Conservation (phyloP, 2,888 invertebrate genomes). For the Drosophila antonietae region DNA sequence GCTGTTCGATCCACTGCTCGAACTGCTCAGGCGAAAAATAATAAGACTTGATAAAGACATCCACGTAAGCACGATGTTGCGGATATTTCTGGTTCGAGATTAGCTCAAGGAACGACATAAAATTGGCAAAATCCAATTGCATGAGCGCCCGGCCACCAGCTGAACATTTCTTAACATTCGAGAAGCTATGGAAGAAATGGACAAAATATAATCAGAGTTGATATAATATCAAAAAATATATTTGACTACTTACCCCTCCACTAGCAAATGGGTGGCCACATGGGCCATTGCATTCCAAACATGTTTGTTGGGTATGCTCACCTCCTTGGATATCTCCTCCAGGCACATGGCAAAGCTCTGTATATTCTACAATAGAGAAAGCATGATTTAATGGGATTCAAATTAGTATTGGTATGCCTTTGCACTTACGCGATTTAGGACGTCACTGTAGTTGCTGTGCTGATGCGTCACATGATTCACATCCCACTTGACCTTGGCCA, state of each 20-base stretch:
- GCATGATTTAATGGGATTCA: neutral
- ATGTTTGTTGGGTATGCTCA: slow-evolving; percentile 89
- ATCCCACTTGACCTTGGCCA: slow-evolving; percentile 97
- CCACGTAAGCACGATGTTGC: slow-evolving; percentile 95
- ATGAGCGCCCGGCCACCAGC: slow-evolving; percentile 98
- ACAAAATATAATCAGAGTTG: neutral
- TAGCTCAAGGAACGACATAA: slow-evolving; percentile 95
- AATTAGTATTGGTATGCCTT: neutral
- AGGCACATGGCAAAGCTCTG: slow-evolving; percentile 92
- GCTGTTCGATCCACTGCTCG: slow-evolving; percentile 94
- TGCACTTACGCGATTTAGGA: slow-evolving; percentile 87
- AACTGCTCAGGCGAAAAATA: slow-evolving; percentile 95
- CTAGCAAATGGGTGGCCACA: slow-evolving; percentile 93
- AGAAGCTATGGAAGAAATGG: slow-evolving; percentile 86
- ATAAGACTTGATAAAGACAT: slow-evolving; percentile 97
- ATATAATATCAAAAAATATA: neutral
- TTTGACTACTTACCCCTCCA: slow-evolving; percentile 90
- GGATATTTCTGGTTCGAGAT: slow-evolving; percentile 93
- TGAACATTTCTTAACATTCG: slow-evolving; percentile 96
- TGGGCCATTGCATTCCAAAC: slow-evolving; percentile 96
- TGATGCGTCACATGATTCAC: slow-evolving; percentile 97
- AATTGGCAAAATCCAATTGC: slow-evolving; percentile 98
- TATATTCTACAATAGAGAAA: slow-evolving; percentile 75
- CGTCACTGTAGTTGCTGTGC: slow-evolving; percentile 95
- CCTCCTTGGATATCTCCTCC: slow-evolving; percentile 89